phyloP scores from a whole-genome alignment of 2,797 vertebrate genomes.

The Gymnoscopelus braueri region DNA sequence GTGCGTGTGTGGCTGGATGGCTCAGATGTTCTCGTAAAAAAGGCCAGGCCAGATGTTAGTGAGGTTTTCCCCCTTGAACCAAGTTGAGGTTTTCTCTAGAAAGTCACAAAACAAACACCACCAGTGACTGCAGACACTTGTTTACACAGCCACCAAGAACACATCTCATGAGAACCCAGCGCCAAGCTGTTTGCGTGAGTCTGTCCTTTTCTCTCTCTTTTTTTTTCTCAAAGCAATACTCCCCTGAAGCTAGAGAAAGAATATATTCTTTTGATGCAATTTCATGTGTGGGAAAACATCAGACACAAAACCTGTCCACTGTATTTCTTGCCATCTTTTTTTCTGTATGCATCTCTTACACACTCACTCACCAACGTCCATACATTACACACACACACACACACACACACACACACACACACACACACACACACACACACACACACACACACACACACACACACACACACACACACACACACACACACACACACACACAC shows the following conservation, averaged over 20 bases:
- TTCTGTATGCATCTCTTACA: constrained; percentile 4
- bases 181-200: background rate
- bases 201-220: too few relatives aligned
- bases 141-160: constrained; percentile 55
- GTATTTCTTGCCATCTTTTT: background rate
- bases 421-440: background rate
- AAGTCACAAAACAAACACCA: constrained; percentile 61
- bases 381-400: too few relatives aligned
- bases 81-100: constrained; percentile 71
- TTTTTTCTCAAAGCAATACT: too few relatives aligned
- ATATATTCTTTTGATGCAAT: constrained; percentile 10
- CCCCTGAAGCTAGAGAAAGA: too few relatives aligned
- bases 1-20: constrained; percentile 34
- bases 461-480: background rate
- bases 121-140: constrained; percentile 45
- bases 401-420: background rate
- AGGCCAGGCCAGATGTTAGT: constrained; percentile 75
- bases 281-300: background rate
- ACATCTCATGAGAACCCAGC: constrained; percentile 41
- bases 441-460: background rate
- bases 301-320: background rate
- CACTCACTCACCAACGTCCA: too few relatives aligned
- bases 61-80: constrained; percentile 66
- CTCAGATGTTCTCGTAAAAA: constrained; percentile 72
- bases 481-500: background rate